phyloP scores from a whole-genome alignment of 2,888 invertebrate genomes.

The Cheiracanthium punctorium region DNA sequence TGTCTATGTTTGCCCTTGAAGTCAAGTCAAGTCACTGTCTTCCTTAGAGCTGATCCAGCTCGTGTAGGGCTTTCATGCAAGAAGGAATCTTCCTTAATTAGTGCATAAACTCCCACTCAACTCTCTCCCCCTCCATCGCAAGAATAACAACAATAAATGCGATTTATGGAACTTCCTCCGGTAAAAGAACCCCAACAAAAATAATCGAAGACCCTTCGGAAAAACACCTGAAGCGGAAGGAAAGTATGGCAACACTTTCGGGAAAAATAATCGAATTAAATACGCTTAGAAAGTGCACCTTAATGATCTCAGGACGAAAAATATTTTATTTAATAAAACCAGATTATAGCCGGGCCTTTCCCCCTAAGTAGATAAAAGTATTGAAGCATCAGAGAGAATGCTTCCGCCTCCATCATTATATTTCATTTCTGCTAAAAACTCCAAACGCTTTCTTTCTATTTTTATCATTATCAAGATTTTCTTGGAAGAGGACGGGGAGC shows the following conservation, averaged over 20 bases:
- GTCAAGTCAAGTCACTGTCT: no score
- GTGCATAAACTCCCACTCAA: background rate
- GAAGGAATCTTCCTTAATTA: background rate
- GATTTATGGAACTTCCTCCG: background rate
- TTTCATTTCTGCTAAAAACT: constrained; percentile 64
- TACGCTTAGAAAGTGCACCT: constrained; percentile 41
- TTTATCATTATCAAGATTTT: constrained; percentile 61
- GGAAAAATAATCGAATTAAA: constrained; percentile 61
- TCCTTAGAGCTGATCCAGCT: no score
- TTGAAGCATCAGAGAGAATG: constrained; percentile 35
- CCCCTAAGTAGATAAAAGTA: constrained; percentile 67
- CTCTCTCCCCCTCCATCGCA: background rate
- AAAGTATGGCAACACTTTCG: constrained; percentile 30
- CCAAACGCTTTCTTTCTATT: constrained; percentile 41
- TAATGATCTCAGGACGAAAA: constrained; percentile 65
- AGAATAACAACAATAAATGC: background rate
- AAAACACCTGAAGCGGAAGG: constrained; percentile 50
- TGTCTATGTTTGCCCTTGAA: no score
- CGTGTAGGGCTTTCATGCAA: no score
- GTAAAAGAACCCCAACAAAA: constrained; percentile 5
- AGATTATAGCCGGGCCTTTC: constrained; percentile 45
- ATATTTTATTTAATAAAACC: constrained; percentile 69
- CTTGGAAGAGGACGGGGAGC: background rate
- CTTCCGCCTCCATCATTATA: constrained; percentile 56
- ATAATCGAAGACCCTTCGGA: constrained; percentile 22